Evolutionary conservation across 2,113 vertebrate species (phyloP).

Genomic region (Trichomycterus rosablanca): DNA sequence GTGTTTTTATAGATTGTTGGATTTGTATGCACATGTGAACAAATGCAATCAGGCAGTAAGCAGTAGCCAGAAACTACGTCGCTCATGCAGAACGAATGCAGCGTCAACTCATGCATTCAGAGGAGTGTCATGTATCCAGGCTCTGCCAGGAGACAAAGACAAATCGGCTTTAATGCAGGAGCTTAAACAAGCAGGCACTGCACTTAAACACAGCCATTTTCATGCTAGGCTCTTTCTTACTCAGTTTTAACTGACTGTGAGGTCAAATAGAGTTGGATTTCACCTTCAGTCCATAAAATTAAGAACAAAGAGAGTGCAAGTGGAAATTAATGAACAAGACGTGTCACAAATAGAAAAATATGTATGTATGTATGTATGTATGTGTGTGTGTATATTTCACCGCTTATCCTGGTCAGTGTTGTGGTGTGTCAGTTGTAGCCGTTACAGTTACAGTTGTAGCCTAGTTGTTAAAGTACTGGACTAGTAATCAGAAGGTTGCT

Average conservation of each 20-base stretch:
- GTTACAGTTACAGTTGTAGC: too few species aligned
- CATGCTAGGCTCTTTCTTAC: conserved; percentile 37
- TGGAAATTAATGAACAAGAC: conserved; percentile 4
- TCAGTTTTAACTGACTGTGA: conserved; percentile 41
- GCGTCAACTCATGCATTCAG: conserved; percentile 22
- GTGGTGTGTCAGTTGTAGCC: too few species aligned
- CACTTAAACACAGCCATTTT: conserved; percentile 34
- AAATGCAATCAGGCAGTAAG: conserved; percentile 36
- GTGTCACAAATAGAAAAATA: too few species aligned
- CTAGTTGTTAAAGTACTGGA: too few species aligned
- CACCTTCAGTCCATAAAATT: conserved; percentile 28
- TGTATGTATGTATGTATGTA: too few species aligned
- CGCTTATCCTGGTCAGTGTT: background rate
- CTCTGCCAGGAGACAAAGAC: conserved; percentile 28
- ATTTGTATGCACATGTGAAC: conserved; percentile 37
- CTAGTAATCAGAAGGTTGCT: too few species aligned
- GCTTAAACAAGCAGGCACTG: conserved; percentile 31
- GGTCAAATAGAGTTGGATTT: conserved; percentile 40
- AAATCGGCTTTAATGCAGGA: conserved; percentile 45
- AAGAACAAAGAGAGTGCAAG: background rate
- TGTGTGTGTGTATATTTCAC: background rate
- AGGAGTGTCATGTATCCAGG: conserved; percentile 20
- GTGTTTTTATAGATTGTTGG: conserved; percentile 1
- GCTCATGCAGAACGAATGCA: conserved; percentile 33
- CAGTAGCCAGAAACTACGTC: conserved; percentile 24